Conservation (phyloP, 2,113 vertebrate genomes). For the Pogonocichla stellata region DNA sequence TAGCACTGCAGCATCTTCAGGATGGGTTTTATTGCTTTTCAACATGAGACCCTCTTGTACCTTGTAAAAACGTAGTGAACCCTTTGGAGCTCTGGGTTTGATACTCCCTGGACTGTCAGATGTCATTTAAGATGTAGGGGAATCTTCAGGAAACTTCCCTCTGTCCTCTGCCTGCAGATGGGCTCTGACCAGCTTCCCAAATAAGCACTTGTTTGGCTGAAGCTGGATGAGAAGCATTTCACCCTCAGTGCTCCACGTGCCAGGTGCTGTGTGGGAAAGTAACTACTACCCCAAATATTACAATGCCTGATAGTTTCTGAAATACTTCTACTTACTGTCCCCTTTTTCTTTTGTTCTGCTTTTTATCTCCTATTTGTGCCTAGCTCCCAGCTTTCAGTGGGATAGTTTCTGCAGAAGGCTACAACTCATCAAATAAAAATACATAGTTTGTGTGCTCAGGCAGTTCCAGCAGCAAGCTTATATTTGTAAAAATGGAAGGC, state of each 20-base stretch:
- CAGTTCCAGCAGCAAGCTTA: background rate
- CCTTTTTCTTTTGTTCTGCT: background rate
- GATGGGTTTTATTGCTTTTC: background rate
- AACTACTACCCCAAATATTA: background rate
- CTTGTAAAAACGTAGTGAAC: background rate
- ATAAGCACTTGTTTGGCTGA: background rate
- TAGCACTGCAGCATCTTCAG: background rate
- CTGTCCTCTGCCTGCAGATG: background rate
- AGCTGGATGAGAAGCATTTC: background rate
- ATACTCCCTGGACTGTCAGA: background rate
- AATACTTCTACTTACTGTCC: background rate
- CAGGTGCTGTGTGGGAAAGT: background rate
- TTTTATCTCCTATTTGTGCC: background rate
- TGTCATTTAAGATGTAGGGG: background rate
- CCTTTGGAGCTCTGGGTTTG: background rate
- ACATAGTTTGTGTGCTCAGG: background rate
- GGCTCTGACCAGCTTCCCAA: background rate
- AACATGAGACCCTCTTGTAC: background rate
- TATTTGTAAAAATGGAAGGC: slow-evolving; percentile 5
- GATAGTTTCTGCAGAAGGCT: background rate
- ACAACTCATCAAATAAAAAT: background rate
- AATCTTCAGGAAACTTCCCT: background rate
- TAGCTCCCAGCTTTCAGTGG: background rate
- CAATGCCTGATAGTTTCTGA: background rate
- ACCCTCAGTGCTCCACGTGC: background rate